Evolutionary conservation across 23 tunicate genomes (phyloP), one percentile per base, ranked within the genome.

Genomic region (Corella eumyota): DNA sequence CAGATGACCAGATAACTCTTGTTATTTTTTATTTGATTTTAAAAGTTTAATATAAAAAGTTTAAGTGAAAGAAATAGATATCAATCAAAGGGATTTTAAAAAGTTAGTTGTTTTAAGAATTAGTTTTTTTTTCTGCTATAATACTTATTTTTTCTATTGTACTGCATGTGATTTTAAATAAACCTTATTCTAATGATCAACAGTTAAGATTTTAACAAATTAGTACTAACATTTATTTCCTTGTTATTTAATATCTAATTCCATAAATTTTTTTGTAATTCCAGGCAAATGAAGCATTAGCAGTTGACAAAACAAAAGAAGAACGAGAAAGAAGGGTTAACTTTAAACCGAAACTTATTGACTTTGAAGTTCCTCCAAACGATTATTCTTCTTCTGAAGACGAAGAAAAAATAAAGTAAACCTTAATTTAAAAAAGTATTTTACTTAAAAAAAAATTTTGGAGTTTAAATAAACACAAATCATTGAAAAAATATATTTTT

Each of bases 291-390:
- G 81, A 56, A 28, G 81, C 64, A 24, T 53, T 75, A 35, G 69
- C 40, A 32, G 65, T 36, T 7, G 58, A 51, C 45, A 55, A 64
- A 37, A 69, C 23, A 7, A 23, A 40, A 54, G 65, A 33, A 50
- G 66, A 67, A 1, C 71, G 94, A 5, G 78, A 70, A 57, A 48
- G 61, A 30, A 77, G 64, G 53, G 95, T 86, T 45, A 34, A 63
- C 55, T 86, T 86, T 50, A 86, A 76, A 53, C 67, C 66, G 30
- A 69, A 77, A 34, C 48, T 86, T 34, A 71, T 86, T 20, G 95
- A 86, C 60, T 67, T 86, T 63, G 85, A 86, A 74, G 92, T 73
- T n/a, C 92, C 80, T 44, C 92, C 92, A 0, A 26, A 60, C 29
- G 71, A 71, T 37, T 68, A 60, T 45, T 66, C 72, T 19, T 66